Base-by-base conservation (phyloP, 2,888 invertebrate genomes). In the Malthinus flaveolus region DNA sequence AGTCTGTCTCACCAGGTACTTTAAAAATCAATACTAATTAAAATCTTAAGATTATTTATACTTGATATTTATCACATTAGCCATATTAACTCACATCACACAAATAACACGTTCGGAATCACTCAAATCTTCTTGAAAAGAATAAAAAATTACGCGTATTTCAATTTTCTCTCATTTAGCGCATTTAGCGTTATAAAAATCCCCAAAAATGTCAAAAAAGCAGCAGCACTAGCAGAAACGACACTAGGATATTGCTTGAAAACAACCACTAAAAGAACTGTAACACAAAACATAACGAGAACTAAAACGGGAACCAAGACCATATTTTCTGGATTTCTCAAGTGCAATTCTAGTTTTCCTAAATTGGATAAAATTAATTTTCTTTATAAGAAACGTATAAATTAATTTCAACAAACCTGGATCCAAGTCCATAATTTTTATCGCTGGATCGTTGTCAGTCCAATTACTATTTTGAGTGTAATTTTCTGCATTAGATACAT, bases 221-320 rank as follows among this genome's bases (percentile, higher is more conserved):
- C 77, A 1, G 80, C 77, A 3, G 81, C 79, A 9, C 79, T 74
- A 32, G 76, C 77, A n/a, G 80, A 79, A 1, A 81, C 76, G 54
- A 80, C 70, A 23, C 78, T 73, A 6, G 81, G 81, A 66, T 77
- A 80, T 68, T 80, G 77, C 66, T 80, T 75, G 67, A 81, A 81
- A 37, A 80, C 68, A 23, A 81, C 73, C 71, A 81, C 66, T 34
- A 79, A 74, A 59, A 73, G 72, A 31, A 78, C 75, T 12, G 73
- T 76, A 7, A 32, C 44, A 34, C 58, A 56, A 15, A 64, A 44
- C 49, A 66, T 60, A 10, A 64, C 49, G 0, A 62, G 63, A 5
- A 59, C 64, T 11, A 57, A 48, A 11, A 66, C 66, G 33, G 75
- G 75, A 35, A 75, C 68, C n/a, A 72, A 46, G 3, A 72, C 66